Conservation (phyloP, 2,888 invertebrate genomes). For the Amphimallon solstitiale region DNA sequence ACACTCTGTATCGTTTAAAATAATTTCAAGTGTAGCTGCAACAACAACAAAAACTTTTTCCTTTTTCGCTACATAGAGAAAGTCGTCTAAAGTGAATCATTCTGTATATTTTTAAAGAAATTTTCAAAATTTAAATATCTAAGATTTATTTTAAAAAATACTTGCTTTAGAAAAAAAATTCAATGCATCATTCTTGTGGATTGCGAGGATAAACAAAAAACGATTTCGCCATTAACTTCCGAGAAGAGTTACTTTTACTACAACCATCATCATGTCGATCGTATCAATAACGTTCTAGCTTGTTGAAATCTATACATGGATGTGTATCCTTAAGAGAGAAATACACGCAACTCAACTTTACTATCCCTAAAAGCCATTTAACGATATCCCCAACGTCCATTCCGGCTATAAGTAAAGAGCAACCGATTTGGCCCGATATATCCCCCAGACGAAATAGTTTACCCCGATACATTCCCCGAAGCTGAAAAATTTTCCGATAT, state of each 20-base stretch:
- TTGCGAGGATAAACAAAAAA: too few relatives aligned
- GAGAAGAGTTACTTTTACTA: not conserved
- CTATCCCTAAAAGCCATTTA: constrained; percentile 24
- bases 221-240: not conserved
- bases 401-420: constrained; percentile 23
- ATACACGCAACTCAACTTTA: constrained; percentile 23
- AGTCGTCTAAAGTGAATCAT: too few relatives aligned
- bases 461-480: not conserved
- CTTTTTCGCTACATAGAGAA: too few relatives aligned
- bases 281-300: constrained; percentile 4
- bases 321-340: not conserved
- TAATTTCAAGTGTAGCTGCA: too few relatives aligned
- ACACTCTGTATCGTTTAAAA: too few relatives aligned
- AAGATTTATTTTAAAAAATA: too few relatives aligned
- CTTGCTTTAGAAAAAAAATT: too few relatives aligned
- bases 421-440: constrained; percentile 14
- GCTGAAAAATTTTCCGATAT: not conserved
- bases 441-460: constrained; percentile 17
- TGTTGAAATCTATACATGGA: not conserved
- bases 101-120: too few relatives aligned
- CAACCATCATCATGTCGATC: not conserved
- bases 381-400: constrained; percentile 16
- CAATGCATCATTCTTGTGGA: too few relatives aligned
- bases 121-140: too few relatives aligned
- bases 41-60: too few relatives aligned